These are phyloP conservation scores for Anniella stebbinsi DNA, from an alignment of 2,797 vertebrate species.

Conservation along the genomic window DNA sequence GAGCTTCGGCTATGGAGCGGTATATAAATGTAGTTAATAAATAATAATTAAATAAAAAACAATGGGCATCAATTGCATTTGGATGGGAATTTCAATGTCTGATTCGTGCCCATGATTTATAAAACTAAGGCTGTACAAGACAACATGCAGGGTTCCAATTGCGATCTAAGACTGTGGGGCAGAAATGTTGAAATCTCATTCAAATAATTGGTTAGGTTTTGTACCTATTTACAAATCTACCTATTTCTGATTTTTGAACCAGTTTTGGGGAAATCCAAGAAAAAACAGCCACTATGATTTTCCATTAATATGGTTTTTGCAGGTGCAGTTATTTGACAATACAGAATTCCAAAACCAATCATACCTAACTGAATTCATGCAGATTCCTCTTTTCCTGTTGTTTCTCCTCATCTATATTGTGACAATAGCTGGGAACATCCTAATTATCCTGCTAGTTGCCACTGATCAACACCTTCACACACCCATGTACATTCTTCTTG, in stretches of 20 bases:
- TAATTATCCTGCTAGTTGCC: background rate
- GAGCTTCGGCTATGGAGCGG: too few relatives aligned
- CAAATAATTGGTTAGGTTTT: background rate
- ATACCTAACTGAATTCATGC: too few relatives aligned
- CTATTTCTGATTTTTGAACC: too few relatives aligned
- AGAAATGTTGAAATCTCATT: background rate
- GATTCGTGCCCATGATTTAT: background rate
- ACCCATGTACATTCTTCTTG: background rate
- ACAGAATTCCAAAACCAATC: too few relatives aligned
- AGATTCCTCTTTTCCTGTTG: background rate
- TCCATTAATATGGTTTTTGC: background rate
- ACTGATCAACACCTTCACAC: background rate
- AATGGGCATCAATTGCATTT: background rate
- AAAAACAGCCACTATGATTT: background rate
- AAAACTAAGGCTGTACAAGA: background rate
- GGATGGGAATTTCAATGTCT: background rate
- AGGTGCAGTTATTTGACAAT: background rate
- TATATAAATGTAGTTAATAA: too few relatives aligned
- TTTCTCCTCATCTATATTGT: conserved; percentile 30
- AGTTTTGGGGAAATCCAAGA: background rate
- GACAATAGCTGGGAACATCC: conserved; percentile 5
- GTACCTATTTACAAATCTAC: background rate
- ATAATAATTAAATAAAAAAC: too few relatives aligned
- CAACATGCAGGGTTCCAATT: background rate
- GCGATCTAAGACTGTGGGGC: background rate